These are phyloP conservation scores for Halictus rubicundus DNA, from an alignment of 1,140 invertebrate genomes.

Conservation along the genomic window DNA sequence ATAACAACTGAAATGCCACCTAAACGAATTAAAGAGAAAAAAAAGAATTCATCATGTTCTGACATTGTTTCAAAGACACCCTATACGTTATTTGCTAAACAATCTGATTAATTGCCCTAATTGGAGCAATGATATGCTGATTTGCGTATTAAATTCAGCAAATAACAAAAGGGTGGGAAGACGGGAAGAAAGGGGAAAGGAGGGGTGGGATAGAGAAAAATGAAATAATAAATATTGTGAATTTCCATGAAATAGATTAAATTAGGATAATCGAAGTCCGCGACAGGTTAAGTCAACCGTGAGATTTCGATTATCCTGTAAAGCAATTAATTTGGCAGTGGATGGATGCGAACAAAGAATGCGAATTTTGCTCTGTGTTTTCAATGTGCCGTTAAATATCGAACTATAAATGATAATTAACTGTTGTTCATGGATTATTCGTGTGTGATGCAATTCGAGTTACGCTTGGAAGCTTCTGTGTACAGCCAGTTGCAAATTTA, in stretches of 20 bases:
- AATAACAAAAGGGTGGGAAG: not conserved
- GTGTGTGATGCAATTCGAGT: constrained; percentile 56
- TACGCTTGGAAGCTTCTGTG: constrained; percentile 55
- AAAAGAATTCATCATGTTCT: not conserved
- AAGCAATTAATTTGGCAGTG: constrained; percentile 61
- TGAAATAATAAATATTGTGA: not conserved
- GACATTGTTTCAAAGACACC: not conserved
- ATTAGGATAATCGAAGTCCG: constrained; percentile 7
- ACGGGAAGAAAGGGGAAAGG: too few relatives aligned
- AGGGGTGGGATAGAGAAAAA: not conserved
- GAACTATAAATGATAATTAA: constrained; percentile 21
- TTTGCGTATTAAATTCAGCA: not conserved
- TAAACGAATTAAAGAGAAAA: too few relatives aligned
- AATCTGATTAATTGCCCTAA: not conserved
- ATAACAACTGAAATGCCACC: too few relatives aligned
- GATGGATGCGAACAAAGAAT: constrained; percentile 62
- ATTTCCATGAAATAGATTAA: not conserved
- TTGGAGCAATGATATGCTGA: not conserved
- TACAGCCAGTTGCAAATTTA: too few relatives aligned
- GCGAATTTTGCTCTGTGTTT: constrained; percentile 57
- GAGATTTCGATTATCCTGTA: not conserved
- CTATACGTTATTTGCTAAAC: too few relatives aligned
- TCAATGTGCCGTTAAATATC: constrained; percentile 55
- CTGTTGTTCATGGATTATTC: constrained; percentile 56
- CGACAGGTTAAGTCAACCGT: not conserved